Base-by-base conservation (phyloP, 2,888 invertebrate genomes). In the Tineola bisselliella region DNA sequence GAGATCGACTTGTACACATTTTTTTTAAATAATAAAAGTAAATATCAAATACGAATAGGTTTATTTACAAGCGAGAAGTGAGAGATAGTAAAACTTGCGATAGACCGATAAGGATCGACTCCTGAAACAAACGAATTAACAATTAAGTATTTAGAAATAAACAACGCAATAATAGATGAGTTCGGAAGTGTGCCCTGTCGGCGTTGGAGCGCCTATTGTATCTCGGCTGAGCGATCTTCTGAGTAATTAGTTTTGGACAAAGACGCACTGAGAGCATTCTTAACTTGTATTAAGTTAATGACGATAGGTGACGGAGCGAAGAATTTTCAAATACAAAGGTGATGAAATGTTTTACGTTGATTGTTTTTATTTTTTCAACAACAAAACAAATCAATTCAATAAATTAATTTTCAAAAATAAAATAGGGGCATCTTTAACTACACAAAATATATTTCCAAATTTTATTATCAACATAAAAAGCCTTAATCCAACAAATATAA, bases 221-320 rank as follows among this genome's bases (percentile, higher is more conserved):
- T 58, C 58, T 33, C 33, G 33, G 8, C 33, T 33, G 33, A 17
- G n/a, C 31, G 15, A 33, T 33, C 33, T 58, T 58, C 58, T 58
- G 58, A 58, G 58, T 58, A 58, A 58, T 58, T 58, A 58, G 33
- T 58, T 58, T 33, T 58, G 17, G n/a, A 58, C 58, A 58, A 58
- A 33, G 33, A 25, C 54, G 17, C 54, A 25, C 25, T 54, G 54
- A 54, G 25, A 54, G 19, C 19, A 54, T 54, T 54, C 54, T 54
- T 54, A 18, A 25, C 17, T 15, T 13, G 18, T 19, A 54, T 54
- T 19, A 18, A 54, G 19, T 54, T 54, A 54, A 54, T 54, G 54
- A 18, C 12, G 13, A 18, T 18, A 54, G 25, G 54, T 54, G 54
- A 25, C 54, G 12, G 25, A 25, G 25, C 25, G 6, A 25, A 12